These are phyloP conservation scores for Acrocyrtus sp. DNA, from an alignment of 2,888 invertebrate species.

Conservation along the genomic window DNA sequence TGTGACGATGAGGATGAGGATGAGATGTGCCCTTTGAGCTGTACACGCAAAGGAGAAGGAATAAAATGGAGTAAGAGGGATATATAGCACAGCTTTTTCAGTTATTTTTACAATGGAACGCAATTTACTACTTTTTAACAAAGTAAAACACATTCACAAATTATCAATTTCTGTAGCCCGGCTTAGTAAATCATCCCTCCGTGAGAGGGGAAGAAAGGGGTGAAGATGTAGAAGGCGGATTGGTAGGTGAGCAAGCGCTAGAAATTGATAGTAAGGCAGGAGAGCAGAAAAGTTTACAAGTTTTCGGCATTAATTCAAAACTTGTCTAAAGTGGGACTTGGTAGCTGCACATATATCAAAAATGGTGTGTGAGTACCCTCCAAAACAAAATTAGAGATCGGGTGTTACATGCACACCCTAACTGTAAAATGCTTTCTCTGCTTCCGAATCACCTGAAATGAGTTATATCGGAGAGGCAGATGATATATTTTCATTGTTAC, in stretches of 20 bases:
- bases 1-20: too few relatives aligned
- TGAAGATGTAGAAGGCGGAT: not conserved
- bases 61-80: too few relatives aligned
- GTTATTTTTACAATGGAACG: too few relatives aligned
- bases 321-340: conserved; percentile 14
- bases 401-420: too few relatives aligned
- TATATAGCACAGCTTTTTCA: too few relatives aligned
- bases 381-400: not conserved
- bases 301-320: conserved; percentile 11
- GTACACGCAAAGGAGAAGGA: too few relatives aligned
- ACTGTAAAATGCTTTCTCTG: conserved; percentile 29
- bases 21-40: too few relatives aligned
- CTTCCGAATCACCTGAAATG: conserved; percentile 34
- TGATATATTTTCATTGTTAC: conserved; percentile 22
- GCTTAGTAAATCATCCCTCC: not conserved
- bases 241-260: too few relatives aligned
- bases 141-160: too few relatives aligned
- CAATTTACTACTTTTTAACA: too few relatives aligned
- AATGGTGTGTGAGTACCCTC: not conserved
- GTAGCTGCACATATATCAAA: conserved; percentile 28
- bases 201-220: too few relatives aligned
- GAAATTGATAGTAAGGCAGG: too few relatives aligned
- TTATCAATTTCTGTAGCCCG: not conserved
- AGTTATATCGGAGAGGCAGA: conserved; percentile 24
- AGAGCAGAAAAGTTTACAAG: not conserved